Base-by-base conservation (phyloP, 2,888 invertebrate genomes). In the Ectemnius continuus region DNA sequence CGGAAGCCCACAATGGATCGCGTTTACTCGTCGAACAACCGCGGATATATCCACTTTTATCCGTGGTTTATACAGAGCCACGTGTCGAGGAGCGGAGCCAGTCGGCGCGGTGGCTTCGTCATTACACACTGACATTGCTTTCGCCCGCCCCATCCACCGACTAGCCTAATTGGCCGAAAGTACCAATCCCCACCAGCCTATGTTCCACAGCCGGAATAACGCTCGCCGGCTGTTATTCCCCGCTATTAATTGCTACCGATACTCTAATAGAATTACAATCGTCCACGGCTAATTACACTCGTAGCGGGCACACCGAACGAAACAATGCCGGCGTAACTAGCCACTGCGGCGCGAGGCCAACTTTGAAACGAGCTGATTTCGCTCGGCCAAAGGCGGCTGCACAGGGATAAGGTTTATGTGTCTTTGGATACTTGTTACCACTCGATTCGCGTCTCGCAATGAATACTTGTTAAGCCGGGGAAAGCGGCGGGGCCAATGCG, bases 41-140 rank as follows among this genome's bases (percentile, higher is more conserved):
- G 72, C 82, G 80, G 80, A 82, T 82, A 73, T 82, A 78, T 67
- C 83, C 83, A 82, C 78, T 82, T 83, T 80, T 83, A 75, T 80
- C 80, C 82, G 72, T 70, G 78, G 80, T 80, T 82, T 82, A 75
- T 82, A 82, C 71, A 63, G 52, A 23, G 14, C 28, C 57, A 14
- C 61, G 45, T 56, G 28, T 36, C 28, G 28, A 13, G n/a, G 8
- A 3, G 60, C 47, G 60, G 56, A 70, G 14, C 13, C 52, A 8
- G 8, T 36, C 36, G 36, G 8, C 6, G 36, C 36, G 36, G 8
- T 36, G 36, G 36, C 36, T 1, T 36, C 36, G 36, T 36, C 36
- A 36, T 36, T 65, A 45, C 20, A 58, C 36, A n/a, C 56, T 11
- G 36, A 11, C 36, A 36, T 11, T 11, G 11, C 36, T 36, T 8